Percentiles rank a stretch among this genome's conserved stretches.
Evolutionary conservation across 2,797 vertebrate species (phyloP).

Genomic region (Sternotherus odoratus): DNA sequence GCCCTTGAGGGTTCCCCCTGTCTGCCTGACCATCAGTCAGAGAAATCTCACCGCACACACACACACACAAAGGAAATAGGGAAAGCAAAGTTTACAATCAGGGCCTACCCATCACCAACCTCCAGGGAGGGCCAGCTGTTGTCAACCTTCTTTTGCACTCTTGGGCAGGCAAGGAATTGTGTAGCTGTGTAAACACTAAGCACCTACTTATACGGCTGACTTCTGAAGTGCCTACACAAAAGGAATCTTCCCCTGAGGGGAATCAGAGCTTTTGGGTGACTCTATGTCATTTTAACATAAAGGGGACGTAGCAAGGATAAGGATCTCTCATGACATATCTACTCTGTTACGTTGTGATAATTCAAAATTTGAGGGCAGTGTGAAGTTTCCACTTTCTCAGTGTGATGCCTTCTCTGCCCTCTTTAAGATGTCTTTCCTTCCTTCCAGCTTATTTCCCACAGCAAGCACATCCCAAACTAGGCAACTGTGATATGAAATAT

Average conservation of each 20-base stretch:
- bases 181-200: background rate
- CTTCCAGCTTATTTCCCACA: background rate
- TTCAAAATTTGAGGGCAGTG: background rate
- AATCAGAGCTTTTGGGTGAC: background rate
- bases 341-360: background rate
- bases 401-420: background rate
- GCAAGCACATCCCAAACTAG: background rate
- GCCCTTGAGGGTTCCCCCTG: rapidly evolving
- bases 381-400: background rate
- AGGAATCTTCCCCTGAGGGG: slow-evolving; percentile 10
- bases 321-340: slow-evolving; percentile 3
- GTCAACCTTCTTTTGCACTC: background rate
- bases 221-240: background rate
- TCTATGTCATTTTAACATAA: background rate
- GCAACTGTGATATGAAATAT: background rate
- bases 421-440: background rate
- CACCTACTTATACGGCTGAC: background rate
- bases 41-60: background rate
- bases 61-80: background rate
- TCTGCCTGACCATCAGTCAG: background rate
- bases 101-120: background rate
- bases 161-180: background rate
- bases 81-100: background rate
- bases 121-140: background rate
- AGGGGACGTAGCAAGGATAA: slow-evolving; percentile 13